Conservation (phyloP, 1,140 invertebrate genomes). For the Samia ricini region DNA sequence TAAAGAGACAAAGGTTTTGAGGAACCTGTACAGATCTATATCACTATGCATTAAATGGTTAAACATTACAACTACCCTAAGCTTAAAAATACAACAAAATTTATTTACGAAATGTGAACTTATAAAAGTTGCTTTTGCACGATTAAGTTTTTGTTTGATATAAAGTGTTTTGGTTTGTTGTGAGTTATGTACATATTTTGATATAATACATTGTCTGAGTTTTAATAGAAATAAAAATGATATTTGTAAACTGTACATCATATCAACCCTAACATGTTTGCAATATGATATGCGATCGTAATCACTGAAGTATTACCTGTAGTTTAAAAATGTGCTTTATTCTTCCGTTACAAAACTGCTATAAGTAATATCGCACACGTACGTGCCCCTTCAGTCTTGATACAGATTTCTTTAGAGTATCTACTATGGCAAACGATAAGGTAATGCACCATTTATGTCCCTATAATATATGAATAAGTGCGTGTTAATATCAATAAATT, state of each 20-base stretch:
- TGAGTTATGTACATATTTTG: no score
- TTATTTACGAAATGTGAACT: no score
- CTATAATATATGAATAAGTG: no score
- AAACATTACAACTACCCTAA: no score
- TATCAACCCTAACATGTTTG: conserved; percentile 16
- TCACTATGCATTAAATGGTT: no score
- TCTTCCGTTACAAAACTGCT: conserved; percentile 47
- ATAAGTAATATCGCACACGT: conserved; percentile 45
- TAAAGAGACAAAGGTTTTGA: no score
- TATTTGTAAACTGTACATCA: neutral
- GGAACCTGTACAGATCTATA: no score
- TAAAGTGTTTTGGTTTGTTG: no score
- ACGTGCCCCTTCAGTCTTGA: conserved; percentile 44
- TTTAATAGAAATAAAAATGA: neutral
- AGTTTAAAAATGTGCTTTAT: conserved; percentile 46
- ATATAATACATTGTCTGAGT: neutral
- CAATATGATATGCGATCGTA: conserved; percentile 47
- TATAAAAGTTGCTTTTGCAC: no score
- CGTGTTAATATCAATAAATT: no score
- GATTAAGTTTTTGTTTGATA: no score
- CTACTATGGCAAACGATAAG: conserved; percentile 46
- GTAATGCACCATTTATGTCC: conserved; percentile 22
- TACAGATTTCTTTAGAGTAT: conserved; percentile 22
- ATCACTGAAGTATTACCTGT: conserved; percentile 52
- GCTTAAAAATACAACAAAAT: no score